Evolutionary conservation across 2,888 invertebrate species (phyloP).

Genomic region (Lapara coniferarum): DNA sequence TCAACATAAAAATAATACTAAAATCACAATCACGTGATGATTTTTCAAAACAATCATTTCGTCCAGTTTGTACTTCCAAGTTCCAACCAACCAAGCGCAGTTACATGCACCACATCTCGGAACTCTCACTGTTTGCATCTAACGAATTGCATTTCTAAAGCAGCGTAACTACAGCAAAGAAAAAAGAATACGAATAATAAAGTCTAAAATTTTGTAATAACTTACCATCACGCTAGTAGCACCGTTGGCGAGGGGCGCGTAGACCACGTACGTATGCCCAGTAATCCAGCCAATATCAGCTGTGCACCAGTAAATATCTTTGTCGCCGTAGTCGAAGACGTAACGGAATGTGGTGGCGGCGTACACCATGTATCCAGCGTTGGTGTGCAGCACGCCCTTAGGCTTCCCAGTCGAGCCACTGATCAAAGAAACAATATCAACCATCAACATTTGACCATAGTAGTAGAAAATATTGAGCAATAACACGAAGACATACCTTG

Average conservation of each 20-base stretch:
- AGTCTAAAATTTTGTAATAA: not conserved
- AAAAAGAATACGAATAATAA: too few species aligned
- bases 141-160: too few species aligned
- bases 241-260: conserved; percentile 96
- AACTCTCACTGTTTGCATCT: too few species aligned
- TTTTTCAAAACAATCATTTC: too few species aligned
- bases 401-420: conserved; percentile 98
- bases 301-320: conserved; percentile 96
- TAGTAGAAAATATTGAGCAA: too few species aligned
- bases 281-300: conserved; percentile 99
- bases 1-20: too few species aligned
- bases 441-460: too few species aligned
- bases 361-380: conserved; percentile 97
- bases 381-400: conserved; percentile 98
- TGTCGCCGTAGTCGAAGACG: conserved; percentile 95
- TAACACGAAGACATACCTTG: conserved; percentile 83
- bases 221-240: conserved; percentile 97
- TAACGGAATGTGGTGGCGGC: conserved; percentile 97
- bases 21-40: too few species aligned
- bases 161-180: too few species aligned
- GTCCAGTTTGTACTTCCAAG: too few species aligned
- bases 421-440: conserved; percentile 29
- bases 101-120: too few species aligned
- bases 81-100: too few species aligned
- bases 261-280: conserved; percentile 96